A percentile compares a stretch with the other conserved stretches of the same genome.
These are phyloP conservation scores for Lysiphlebus fabarum DNA, from an alignment of 1,140 invertebrate genomes.

Conservation along the genomic window DNA sequence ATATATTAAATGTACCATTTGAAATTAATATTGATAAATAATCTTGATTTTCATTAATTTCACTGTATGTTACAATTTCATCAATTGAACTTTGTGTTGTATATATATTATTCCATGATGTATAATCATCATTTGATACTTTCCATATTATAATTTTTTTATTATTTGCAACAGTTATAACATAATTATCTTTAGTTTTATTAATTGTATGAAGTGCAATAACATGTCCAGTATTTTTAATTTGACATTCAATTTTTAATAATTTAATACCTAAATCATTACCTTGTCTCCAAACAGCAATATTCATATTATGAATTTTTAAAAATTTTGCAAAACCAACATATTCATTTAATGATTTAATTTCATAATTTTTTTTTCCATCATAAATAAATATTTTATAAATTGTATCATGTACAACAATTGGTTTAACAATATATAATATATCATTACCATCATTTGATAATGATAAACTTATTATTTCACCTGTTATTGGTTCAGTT, in stretches of 20 bases:
- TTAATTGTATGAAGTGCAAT: constrained; percentile 35
- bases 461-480: constrained; percentile 39
- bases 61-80: background rate
- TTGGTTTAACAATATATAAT: constrained; percentile 39
- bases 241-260: constrained; percentile 13
- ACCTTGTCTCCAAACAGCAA: constrained; percentile 10
- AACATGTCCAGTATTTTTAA: constrained; percentile 33
- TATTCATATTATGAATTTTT: background rate
- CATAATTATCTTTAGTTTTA: constrained; percentile 18
- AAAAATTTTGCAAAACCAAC: constrained; percentile 12
- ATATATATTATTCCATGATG: constrained; percentile 29
- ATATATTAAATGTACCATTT: constrained; percentile 26
- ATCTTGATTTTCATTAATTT: constrained; percentile 22
- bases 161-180: constrained; percentile 37
- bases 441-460: constrained; percentile 34
- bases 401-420: background rate
- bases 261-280: background rate
- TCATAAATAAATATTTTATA: constrained; percentile 33
- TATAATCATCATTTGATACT: constrained; percentile 20
- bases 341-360: background rate
- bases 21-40: constrained; percentile 38
- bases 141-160: constrained; percentile 39
- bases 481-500: constrained; percentile 34
- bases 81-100: constrained; percentile 6
- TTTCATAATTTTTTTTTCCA: constrained; percentile 6